A percentile compares a stretch with the other conserved stretches of the same genome.
These are phyloP conservation scores for Sebastes minor DNA, from an alignment of 2,797 vertebrate genomes.

Conservation along the genomic window DNA sequence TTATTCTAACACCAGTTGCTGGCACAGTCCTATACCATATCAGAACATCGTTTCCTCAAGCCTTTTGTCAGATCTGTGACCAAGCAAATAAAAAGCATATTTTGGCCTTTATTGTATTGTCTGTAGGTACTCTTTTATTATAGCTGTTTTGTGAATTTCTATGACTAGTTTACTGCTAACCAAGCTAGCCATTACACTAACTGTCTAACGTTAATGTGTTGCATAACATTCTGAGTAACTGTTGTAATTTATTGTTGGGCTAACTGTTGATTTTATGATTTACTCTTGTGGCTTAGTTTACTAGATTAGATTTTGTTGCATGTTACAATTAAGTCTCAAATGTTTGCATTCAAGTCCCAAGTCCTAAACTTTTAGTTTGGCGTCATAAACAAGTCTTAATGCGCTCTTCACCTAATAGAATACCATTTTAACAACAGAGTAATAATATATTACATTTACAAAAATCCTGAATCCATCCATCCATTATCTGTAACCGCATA, in stretches of 20 bases:
- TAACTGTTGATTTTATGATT: neutral
- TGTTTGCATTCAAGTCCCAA: too few species aligned
- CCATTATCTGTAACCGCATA: too few species aligned
- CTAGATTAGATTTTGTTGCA: neutral
- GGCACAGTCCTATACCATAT: neutral
- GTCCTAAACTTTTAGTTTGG: too few species aligned
- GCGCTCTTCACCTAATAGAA: too few species aligned
- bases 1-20: neutral
- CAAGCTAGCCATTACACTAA: neutral
- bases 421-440: too few species aligned
- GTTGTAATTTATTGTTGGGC: neutral
- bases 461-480: too few species aligned
- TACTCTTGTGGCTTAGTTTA: neutral
- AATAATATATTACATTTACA: too few species aligned
- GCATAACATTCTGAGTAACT: neutral
- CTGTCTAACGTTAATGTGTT: neutral
- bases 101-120: neutral
- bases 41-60: neutral
- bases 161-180: neutral
- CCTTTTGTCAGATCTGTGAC: neutral
- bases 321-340: too few species aligned
- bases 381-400: too few species aligned
- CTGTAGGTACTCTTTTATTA: neutral
- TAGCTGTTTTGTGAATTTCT: neutral
- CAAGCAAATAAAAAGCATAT: neutral